Conservation (phyloP, 2,113 vertebrate genomes). For the Poeciliopsis prolifica region DNA sequence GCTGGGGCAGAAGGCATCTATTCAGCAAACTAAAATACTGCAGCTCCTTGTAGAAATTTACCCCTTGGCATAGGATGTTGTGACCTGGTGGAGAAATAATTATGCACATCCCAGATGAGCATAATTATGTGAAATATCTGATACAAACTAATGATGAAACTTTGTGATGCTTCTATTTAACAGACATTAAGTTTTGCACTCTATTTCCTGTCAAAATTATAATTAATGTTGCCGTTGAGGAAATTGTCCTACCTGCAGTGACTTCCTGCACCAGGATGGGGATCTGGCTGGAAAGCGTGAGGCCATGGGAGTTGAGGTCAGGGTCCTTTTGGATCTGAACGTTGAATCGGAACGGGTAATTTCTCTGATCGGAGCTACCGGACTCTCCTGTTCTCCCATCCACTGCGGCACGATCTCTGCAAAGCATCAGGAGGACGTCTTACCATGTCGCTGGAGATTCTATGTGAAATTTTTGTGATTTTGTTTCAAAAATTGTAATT, state of each 20-base stretch:
- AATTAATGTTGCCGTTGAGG: neutral
- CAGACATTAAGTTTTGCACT: too few relatives aligned
- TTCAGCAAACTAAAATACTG: too few relatives aligned
- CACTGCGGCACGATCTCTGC: constrained; percentile 71
- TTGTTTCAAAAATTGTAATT: neutral
- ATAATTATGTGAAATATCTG: too few relatives aligned
- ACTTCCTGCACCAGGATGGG: constrained; percentile 79
- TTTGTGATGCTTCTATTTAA: too few relatives aligned
- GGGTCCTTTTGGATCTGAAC: constrained; percentile 74
- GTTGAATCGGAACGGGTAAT: constrained; percentile 74
- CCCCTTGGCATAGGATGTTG: too few relatives aligned
- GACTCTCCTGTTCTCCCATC: constrained; percentile 68
- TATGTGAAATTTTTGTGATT: neutral
- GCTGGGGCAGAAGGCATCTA: too few relatives aligned
- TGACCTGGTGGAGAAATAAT: too few relatives aligned
- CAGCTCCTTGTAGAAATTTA: too few relatives aligned
- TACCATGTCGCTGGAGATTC: neutral
- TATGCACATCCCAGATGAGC: too few relatives aligned
- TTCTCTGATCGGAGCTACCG: constrained; percentile 70
- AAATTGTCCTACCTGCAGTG: constrained; percentile 61
- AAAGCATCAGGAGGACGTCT: constrained; percentile 5
- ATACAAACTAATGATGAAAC: too few relatives aligned
- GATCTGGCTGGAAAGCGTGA: constrained; percentile 71
- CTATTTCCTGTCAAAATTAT: too few relatives aligned
- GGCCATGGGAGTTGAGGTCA: constrained; percentile 73